These are phyloP conservation scores for Centrocercus urophasianus DNA, from an alignment of 2,113 vertebrate species.

Conservation along the genomic window DNA sequence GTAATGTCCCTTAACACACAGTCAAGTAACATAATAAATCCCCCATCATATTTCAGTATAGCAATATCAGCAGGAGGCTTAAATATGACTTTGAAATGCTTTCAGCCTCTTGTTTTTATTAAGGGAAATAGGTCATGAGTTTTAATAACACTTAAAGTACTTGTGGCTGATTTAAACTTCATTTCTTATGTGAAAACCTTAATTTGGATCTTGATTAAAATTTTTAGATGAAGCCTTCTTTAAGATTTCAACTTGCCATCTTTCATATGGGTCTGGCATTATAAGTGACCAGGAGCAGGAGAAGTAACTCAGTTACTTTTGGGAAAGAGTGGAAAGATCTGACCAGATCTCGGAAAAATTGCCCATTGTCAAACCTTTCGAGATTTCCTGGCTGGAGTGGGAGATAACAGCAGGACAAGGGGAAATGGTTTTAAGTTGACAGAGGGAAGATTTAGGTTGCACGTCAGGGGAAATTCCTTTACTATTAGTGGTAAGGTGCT, in stretches of 20 bases:
- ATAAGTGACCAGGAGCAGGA: background rate
- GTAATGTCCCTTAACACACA: slow-evolving; percentile 73
- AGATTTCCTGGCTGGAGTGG: background rate
- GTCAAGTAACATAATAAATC: slow-evolving; percentile 72
- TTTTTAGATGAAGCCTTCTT: slow-evolving; percentile 42
- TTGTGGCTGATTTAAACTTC: slow-evolving; percentile 71
- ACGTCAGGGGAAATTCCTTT: too few relatives aligned
- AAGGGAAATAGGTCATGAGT: slow-evolving; percentile 57
- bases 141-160: slow-evolving; percentile 49
- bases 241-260: background rate
- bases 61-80: slow-evolving; percentile 73
- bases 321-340: background rate
- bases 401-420: background rate
- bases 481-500: too few relatives aligned
- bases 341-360: background rate
- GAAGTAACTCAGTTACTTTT: background rate
- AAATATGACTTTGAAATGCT: slow-evolving; percentile 75
- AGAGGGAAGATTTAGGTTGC: too few relatives aligned
- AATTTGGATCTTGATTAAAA: slow-evolving; percentile 50
- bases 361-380: background rate
- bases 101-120: slow-evolving; percentile 76
- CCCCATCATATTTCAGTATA: slow-evolving; percentile 57
- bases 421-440: too few relatives aligned
- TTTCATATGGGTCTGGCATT: background rate
- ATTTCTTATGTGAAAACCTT: slow-evolving; percentile 67